These are phyloP conservation scores for Stegastes partitus DNA, from an alignment of 2,113 vertebrate species.

Conservation along the genomic window DNA sequence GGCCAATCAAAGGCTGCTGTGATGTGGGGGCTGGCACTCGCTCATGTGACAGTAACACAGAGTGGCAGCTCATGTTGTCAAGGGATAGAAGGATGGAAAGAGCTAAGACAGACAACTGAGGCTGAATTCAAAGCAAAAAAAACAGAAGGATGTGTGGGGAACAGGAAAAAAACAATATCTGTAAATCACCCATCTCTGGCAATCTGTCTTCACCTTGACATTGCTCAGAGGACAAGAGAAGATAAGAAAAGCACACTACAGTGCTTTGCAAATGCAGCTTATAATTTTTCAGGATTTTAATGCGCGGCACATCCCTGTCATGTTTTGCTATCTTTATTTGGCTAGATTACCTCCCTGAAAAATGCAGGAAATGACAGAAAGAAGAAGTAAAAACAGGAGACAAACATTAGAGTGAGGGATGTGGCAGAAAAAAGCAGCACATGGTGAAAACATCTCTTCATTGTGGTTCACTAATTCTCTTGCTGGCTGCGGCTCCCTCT, in stretches of 20 bases:
- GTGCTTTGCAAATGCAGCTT: neutral
- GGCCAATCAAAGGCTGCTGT: conserved; percentile 83
- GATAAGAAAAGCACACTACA: conserved; percentile 16
- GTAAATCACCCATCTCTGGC: conserved; percentile 52
- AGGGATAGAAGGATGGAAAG: conserved; percentile 64
- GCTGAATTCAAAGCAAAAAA: conserved; percentile 63
- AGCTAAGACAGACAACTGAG: conserved; percentile 54
- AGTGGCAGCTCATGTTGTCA: conserved; percentile 83
- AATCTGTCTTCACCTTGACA: conserved; percentile 56
- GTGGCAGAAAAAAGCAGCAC: conserved; percentile 22
- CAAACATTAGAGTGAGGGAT: conserved; percentile 25
- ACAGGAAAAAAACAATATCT: conserved; percentile 63
- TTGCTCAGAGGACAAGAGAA: conserved; percentile 36
- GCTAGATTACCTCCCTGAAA: conserved; percentile 21
- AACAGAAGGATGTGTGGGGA: conserved; percentile 37
- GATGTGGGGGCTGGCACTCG: conserved; percentile 83
- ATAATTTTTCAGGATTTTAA: neutral
- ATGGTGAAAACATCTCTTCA: conserved; percentile 52
- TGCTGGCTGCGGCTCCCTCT: conserved; percentile 64
- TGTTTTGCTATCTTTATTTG: conserved; percentile 19
- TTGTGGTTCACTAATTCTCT: conserved; percentile 61
- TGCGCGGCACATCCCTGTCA: neutral
- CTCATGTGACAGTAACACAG: conserved; percentile 85
- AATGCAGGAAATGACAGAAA: conserved; percentile 17
- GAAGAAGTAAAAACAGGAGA: neutral